Percentiles rank a stretch among this genome's conserved stretches.
These are phyloP conservation scores for Drosophila fungiperda DNA, from an alignment of 2,888 invertebrate species.

Conservation along the genomic window DNA sequence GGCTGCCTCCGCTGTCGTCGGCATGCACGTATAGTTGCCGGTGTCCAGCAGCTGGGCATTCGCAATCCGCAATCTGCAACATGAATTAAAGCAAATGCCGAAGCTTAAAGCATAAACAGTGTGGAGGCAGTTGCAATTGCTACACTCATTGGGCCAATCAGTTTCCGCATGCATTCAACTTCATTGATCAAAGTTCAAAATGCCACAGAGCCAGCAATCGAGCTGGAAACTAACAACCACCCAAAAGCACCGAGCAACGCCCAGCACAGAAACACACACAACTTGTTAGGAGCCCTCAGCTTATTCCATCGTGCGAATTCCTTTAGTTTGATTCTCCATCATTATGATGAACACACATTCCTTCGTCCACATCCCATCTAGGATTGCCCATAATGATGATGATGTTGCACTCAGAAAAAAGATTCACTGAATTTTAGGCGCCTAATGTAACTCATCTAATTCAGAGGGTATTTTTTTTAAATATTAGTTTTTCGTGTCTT, in stretches of 20 bases:
- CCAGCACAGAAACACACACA: background rate
- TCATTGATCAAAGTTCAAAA: slow-evolving; percentile 72
- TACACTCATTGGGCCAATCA: slow-evolving; percentile 44
- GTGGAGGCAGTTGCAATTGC: slow-evolving; percentile 4
- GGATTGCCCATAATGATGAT: background rate
- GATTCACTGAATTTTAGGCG: background rate
- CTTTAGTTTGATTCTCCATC: slow-evolving; percentile 30
- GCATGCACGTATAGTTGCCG: slow-evolving; percentile 95
- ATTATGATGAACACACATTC: slow-evolving; percentile 25
- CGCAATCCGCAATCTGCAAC: slow-evolving; percentile 88
- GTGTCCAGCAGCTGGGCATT: slow-evolving; percentile 91
- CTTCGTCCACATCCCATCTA: background rate
- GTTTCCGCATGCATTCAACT: slow-evolving; percentile 64
- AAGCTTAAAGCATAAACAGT: slow-evolving; percentile 40
- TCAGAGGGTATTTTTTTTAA: background rate
- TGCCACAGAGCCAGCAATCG: slow-evolving; percentile 43
- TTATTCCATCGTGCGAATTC: slow-evolving; percentile 22
- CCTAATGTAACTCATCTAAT: background rate
- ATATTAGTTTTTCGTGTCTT: background rate
- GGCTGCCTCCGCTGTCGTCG: slow-evolving; percentile 93
- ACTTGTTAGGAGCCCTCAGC: slow-evolving; percentile 8
- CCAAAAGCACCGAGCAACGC: slow-evolving; percentile 20
- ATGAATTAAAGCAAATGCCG: slow-evolving; percentile 43
- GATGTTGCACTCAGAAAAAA: background rate
- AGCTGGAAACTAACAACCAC: slow-evolving; percentile 51